Evolutionary conservation across 2,797 vertebrate genomes (phyloP).

Genomic region (Nannoperca australis): DNA sequence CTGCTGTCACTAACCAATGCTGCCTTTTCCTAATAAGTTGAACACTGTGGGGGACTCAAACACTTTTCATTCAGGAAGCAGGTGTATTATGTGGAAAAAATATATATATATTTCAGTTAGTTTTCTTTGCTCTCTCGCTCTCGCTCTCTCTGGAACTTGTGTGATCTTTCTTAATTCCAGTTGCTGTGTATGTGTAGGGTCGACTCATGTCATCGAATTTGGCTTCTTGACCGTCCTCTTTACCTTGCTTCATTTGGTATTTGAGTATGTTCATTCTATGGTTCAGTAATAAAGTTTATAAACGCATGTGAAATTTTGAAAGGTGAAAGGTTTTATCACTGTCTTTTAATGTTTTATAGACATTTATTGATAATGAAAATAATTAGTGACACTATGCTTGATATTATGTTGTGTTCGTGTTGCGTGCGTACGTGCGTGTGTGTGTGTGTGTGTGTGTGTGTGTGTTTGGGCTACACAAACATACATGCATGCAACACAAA

Average conservation of each 20-base stretch:
- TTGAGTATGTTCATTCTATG: background rate
- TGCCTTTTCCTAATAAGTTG: constrained; percentile 50
- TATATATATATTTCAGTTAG: background rate
- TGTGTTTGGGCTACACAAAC: too few relatives aligned
- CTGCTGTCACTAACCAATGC: constrained; percentile 28
- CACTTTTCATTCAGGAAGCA: constrained; percentile 1
- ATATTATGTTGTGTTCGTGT: too few relatives aligned
- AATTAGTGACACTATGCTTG: too few relatives aligned
- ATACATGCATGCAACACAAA: background rate
- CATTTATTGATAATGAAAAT: too few relatives aligned
- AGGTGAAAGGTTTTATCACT: too few relatives aligned
- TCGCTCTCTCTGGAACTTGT: background rate
- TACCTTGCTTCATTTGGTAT: background rate
- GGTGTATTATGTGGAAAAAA: background rate
- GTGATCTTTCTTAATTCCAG: background rate
- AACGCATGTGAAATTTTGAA: background rate
- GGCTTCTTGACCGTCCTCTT: background rate
- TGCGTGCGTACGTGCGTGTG: too few relatives aligned
- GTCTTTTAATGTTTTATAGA: background rate
- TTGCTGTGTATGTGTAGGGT: background rate
- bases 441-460: too few relatives aligned
- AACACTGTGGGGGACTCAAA: constrained; percentile 15
- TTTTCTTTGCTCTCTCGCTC: background rate
- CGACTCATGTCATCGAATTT: background rate
- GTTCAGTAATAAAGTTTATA: background rate